Evolutionary conservation across 2,797 vertebrate genomes (phyloP), one percentile per base, ranked within the genome.

Genomic region (Pangasius mekongensis): DNA sequence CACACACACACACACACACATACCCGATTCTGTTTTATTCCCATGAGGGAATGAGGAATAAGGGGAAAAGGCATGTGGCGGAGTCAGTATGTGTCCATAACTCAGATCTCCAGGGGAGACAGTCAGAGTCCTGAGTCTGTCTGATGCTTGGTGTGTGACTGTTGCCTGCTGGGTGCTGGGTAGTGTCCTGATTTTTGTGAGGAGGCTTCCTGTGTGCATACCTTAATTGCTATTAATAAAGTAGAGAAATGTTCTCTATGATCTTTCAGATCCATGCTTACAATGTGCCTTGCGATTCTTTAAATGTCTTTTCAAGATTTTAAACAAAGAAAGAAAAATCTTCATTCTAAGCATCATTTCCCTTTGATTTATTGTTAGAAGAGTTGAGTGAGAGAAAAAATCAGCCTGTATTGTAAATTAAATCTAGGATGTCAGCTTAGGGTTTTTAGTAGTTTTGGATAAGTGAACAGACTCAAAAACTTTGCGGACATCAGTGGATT

Each of bases 1-100:
- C 47, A 62, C 71, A 62, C 84, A 49, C 39, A 64, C 71, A 86
- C 54, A 33, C 69, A 83, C 69, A 85, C 71, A 16, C 82, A 49
- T 78, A n/a, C 77, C 36, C 49, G 36, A 76, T 84, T 54, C 9
- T 24, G 4, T 67, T 67, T 67, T 30, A 54, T 54, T 84, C 64
- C 47, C 27, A 33, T 33, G 20, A 83, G 39, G 18, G 13, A 64
- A 47, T 64, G 54, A 54, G 47, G 47, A 67, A 33, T 24, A 84
- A 33, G 16, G 16, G 64, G 62, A 24, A 84, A 84, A 84, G 43
- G 8, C 82, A 52, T 84, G n/a, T 49, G 43, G 62, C 22, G 62
- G 43, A 64, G 14, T 64, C 58, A 64, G 36, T 47, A 39, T 43
- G 56, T 82, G 56, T 43, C 56, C 7, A 62, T 82, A 83, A 83